These are phyloP conservation scores for Corynorhinus townsendii DNA, from an alignment of 2,113 vertebrate genomes.

Conservation along the genomic window DNA sequence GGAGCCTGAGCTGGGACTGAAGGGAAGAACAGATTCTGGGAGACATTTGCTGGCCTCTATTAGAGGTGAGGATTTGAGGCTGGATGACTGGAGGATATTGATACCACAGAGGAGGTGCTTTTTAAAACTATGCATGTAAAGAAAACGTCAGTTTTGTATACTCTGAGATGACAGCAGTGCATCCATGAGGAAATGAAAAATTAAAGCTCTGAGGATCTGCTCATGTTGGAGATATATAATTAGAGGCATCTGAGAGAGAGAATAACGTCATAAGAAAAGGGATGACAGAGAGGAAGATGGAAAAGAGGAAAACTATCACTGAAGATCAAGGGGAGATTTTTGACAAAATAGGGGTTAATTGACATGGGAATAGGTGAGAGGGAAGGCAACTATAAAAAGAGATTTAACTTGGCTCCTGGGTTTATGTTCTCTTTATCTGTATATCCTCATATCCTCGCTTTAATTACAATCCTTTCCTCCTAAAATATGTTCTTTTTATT, in stretches of 20 bases:
- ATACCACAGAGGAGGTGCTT: background rate
- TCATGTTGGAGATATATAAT: background rate
- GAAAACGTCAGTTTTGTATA: background rate
- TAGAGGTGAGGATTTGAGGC: background rate
- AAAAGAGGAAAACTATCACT: background rate
- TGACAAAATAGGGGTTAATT: background rate
- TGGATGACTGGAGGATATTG: background rate
- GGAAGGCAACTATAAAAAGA: background rate
- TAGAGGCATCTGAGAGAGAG: background rate
- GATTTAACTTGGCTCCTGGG: background rate
- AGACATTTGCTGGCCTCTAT: background rate
- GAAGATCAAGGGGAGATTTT: conserved; percentile 7
- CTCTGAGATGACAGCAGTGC: background rate
- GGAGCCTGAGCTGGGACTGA: background rate
- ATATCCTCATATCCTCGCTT: conserved; percentile 13
- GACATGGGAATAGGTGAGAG: background rate
- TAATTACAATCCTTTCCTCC: conserved; percentile 10
- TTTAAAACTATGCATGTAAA: background rate
- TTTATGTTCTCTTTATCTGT: conserved; percentile 18
- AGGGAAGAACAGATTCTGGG: background rate
- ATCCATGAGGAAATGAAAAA: background rate
- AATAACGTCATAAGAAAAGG: background rate
- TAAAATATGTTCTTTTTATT: conserved; percentile 57
- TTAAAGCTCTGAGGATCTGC: background rate
- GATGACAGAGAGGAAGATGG: background rate